Conservation (phyloP, 2,113 vertebrate species). For the Notothenia coriiceps region DNA sequence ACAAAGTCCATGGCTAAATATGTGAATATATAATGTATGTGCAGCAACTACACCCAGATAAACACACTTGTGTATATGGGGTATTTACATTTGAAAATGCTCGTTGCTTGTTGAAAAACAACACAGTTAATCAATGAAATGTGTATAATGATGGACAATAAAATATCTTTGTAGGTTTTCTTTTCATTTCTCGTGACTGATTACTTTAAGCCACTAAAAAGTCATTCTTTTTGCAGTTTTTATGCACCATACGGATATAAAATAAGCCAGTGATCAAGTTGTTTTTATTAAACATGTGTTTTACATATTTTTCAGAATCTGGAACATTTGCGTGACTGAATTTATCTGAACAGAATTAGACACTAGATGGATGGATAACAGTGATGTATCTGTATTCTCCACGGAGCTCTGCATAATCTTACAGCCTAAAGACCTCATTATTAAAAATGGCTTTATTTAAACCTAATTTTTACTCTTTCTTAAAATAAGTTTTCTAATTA, state of each 20-base stretch:
- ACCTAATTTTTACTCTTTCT: slow-evolving; percentile 31
- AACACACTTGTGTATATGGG: too few species aligned
- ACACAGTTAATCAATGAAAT: not conserved
- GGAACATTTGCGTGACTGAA: not conserved
- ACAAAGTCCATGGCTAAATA: too few species aligned
- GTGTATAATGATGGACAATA: not conserved
- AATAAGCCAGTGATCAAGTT: too few species aligned
- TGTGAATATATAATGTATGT: too few species aligned
- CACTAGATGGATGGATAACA: not conserved
- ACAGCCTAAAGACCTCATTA: slow-evolving; percentile 32
- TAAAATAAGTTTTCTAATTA: slow-evolving; percentile 30
- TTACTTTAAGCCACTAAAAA: too few species aligned
- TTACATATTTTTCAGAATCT: not conserved
- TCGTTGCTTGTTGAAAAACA: not conserved
- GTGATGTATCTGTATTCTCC: not conserved
- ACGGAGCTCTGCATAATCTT: not conserved
- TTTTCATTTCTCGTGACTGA: too few species aligned
- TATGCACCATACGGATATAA: too few species aligned
- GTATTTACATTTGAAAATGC: not conserved
- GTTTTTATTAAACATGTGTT: not conserved
- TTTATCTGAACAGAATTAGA: not conserved
- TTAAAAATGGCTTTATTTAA: slow-evolving; percentile 51
- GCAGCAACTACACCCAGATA: too few species aligned
- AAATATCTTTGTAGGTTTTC: not conserved
- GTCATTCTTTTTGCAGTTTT: too few species aligned